These are phyloP conservation scores for Actias luna DNA, from an alignment of 2,888 invertebrate genomes.

Conservation along the genomic window DNA sequence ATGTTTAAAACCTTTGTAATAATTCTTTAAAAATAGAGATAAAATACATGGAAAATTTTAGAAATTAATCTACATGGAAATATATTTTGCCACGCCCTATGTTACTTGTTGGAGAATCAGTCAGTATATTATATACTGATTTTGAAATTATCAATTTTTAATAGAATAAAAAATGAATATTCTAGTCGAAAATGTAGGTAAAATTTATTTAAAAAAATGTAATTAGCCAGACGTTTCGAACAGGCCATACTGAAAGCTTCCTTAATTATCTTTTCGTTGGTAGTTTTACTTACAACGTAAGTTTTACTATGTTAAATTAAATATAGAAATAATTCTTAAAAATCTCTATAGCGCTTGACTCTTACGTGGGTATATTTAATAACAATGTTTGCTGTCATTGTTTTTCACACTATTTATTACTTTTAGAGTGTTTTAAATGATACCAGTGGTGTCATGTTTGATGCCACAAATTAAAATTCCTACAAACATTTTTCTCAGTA, in stretches of 20 bases:
- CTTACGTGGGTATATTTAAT: not conserved
- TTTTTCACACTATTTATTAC: not conserved
- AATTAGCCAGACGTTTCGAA: conserved; percentile 59
- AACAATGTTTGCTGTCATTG: not conserved
- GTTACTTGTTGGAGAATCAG: not conserved
- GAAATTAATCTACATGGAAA: no score
- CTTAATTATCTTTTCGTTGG: conserved; percentile 70
- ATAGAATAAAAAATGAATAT: not conserved
- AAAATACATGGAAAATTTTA: no score
- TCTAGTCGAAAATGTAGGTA: not conserved
- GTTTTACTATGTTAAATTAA: conserved; percentile 60
- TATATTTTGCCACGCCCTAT: no score
- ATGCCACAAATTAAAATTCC: no score
- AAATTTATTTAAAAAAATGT: conserved; percentile 27
- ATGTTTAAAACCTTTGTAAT: no score
- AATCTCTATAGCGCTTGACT: not conserved
- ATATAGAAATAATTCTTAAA: conserved; percentile 31
- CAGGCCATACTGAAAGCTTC: conserved; percentile 61
- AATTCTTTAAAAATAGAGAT: not conserved
- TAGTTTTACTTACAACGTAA: conserved; percentile 59
- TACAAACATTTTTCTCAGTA: no score
- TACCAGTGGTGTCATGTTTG: no score
- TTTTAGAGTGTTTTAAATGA: not conserved
- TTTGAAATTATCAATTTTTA: not conserved
- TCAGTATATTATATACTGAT: not conserved